Percentiles rank a stretch among this genome's conserved stretches.
These are phyloP conservation scores for Cryptophagus acutangulus DNA, from an alignment of 2,888 invertebrate genomes.

Conservation along the genomic window DNA sequence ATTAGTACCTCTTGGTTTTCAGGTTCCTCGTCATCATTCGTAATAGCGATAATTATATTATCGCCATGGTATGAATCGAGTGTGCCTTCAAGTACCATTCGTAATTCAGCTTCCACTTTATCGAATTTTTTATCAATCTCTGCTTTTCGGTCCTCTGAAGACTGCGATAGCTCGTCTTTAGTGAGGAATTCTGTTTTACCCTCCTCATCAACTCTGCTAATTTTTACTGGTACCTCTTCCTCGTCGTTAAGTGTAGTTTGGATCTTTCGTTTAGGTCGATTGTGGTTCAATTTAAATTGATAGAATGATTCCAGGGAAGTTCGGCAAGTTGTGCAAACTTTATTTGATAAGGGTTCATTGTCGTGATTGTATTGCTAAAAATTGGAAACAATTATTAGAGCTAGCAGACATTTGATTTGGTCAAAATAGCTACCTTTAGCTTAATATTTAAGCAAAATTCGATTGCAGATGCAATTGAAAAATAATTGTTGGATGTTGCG, in stretches of 20 bases:
- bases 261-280: slow-evolving; percentile 6
- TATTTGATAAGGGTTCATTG: slow-evolving; percentile 36
- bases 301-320: slow-evolving; percentile 30
- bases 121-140: slow-evolving; percentile 21
- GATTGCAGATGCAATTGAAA: slow-evolving; percentile 2
- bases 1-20: slow-evolving; percentile 4
- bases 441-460: slow-evolving; percentile 3
- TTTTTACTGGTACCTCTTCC: background rate
- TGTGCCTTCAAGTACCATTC: slow-evolving; percentile 25
- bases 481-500: slow-evolving; percentile 2
- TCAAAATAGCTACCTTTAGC: no score
- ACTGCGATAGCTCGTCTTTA: slow-evolving; percentile 9
- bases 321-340: slow-evolving; percentile 36
- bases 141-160: slow-evolving; percentile 7
- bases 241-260: slow-evolving; percentile 1
- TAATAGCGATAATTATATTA: slow-evolving; percentile 32
- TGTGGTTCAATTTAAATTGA: slow-evolving; percentile 33
- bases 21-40: slow-evolving; percentile 26
- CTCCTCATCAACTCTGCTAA: no score
- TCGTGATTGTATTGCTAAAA: no score
- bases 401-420: no score
- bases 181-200: no score
- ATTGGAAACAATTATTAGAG: no score
- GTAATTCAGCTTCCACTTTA: slow-evolving; percentile 26
- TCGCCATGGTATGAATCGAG: slow-evolving; percentile 29